A percentile compares a stretch with the other conserved stretches of the same genome.
Evolutionary conservation across 2,888 invertebrate genomes (phyloP).

Genomic region (Campoplex capitator): DNA sequence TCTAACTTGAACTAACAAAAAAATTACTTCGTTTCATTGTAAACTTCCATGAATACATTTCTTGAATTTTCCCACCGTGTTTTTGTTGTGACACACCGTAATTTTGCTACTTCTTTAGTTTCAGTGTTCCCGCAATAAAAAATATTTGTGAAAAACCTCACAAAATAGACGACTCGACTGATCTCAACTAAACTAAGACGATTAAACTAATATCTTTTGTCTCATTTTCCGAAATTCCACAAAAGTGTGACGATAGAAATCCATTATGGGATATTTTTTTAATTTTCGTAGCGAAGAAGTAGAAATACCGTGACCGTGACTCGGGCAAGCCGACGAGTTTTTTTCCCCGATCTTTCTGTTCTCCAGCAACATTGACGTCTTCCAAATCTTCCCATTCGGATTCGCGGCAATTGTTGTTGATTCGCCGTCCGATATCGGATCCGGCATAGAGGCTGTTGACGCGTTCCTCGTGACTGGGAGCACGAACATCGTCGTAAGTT

Average conservation of each 20-base stretch:
- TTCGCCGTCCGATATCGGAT: conserved; percentile 73
- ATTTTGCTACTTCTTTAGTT: not conserved
- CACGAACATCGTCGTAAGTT: conserved; percentile 59
- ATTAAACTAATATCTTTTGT: too few species aligned
- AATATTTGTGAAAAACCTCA: not conserved
- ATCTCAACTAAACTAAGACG: too few species aligned
- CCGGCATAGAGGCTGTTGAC: conserved; percentile 82
- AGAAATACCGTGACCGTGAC: not conserved
- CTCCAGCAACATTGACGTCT: conserved; percentile 64
- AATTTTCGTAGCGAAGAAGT: not conserved
- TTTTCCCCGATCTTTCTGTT: not conserved
- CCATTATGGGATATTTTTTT: not conserved
- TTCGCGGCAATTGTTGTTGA: conserved; percentile 76
- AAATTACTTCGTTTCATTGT: not conserved
- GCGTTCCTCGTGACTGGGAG: conserved; percentile 77
- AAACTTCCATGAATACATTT: not conserved
- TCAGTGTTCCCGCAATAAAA: not conserved
- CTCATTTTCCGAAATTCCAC: not conserved
- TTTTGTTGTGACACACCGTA: not conserved
- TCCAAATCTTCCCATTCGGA: conserved; percentile 83
- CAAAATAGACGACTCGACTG: too few species aligned
- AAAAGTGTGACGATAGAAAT: not conserved
- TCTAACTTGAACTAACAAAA: not conserved
- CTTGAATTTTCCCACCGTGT: not conserved
- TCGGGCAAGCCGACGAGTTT: not conserved